These are phyloP conservation scores for Dromiciops gliroides DNA, from an alignment of 2,113 vertebrate genomes.

Conservation along the genomic window DNA sequence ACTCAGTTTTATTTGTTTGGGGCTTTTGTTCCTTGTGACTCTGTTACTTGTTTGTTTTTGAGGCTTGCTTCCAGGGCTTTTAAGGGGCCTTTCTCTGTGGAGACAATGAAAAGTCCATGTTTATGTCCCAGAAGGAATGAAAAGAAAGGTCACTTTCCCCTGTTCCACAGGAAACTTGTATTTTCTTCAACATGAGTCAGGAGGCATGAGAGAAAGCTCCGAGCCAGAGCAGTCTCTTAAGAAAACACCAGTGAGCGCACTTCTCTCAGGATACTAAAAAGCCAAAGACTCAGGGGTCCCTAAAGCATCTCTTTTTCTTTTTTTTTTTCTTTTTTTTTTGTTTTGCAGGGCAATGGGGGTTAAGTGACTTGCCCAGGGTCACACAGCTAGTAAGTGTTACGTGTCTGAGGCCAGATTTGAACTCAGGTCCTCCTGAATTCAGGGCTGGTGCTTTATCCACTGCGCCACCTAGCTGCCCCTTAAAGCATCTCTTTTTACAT, in stretches of 20 bases:
- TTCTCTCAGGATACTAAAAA: not conserved
- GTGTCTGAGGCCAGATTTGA: too few relatives aligned
- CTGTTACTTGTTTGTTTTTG: not conserved
- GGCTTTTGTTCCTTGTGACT: not conserved
- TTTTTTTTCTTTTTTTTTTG: too few relatives aligned
- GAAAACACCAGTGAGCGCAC: not conserved
- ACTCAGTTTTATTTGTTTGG: not conserved
- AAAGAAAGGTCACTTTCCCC: not conserved
- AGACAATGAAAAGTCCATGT: not conserved
- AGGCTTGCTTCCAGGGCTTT: not conserved
- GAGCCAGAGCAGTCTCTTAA: not conserved
- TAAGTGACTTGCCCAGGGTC: too few relatives aligned
- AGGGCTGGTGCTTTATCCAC: too few relatives aligned
- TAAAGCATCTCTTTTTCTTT: too few relatives aligned
- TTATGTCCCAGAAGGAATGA: not conserved
- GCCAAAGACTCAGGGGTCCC: not conserved
- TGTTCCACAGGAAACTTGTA: not conserved
- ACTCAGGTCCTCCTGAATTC: too few relatives aligned
- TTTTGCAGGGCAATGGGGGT: too few relatives aligned
- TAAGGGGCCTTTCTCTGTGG: not conserved
- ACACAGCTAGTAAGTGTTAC: too few relatives aligned
- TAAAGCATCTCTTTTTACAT: too few relatives aligned
- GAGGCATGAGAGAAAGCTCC: not conserved
- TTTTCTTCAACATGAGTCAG: not conserved
- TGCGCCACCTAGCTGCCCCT: too few relatives aligned